Conservation (phyloP, 2,888 invertebrate genomes). For the Acleris sparsana region DNA sequence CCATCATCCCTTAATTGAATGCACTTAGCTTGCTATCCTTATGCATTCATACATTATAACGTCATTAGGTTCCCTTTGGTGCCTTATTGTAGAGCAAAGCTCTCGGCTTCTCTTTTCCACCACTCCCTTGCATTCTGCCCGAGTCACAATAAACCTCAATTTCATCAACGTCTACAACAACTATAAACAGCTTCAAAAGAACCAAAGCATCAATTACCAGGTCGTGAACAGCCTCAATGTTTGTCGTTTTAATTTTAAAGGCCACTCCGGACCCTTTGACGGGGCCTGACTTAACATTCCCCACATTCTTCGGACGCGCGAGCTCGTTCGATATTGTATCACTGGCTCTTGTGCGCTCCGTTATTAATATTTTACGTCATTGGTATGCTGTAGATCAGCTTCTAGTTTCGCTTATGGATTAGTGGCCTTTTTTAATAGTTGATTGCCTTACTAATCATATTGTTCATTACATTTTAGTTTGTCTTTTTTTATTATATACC, state of each 20-base stretch:
- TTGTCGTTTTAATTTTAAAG: constrained; percentile 78
- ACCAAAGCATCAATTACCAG: constrained; percentile 66
- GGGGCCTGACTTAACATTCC: constrained; percentile 72
- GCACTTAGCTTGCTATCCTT: too few relatives aligned
- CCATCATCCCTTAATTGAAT: too few relatives aligned
- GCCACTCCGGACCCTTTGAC: constrained; percentile 72
- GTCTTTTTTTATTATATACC: too few relatives aligned
- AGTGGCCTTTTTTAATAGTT: neutral
- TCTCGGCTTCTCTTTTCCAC: neutral
- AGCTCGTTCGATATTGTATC: constrained; percentile 51
- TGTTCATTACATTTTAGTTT: neutral
- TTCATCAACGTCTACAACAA: constrained; percentile 18
- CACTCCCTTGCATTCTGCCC: neutral
- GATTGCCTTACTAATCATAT: neutral
- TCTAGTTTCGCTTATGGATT: constrained; percentile 1
- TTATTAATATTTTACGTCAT: constrained; percentile 13
- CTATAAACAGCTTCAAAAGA: constrained; percentile 41
- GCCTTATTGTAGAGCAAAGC: neutral
- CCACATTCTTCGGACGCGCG: constrained; percentile 67
- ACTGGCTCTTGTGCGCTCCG: constrained; percentile 47
- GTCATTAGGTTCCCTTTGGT: neutral
- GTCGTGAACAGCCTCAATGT: constrained; percentile 58
- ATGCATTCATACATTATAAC: too few relatives aligned
- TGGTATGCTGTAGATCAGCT: constrained; percentile 42
- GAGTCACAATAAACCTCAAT: constrained; percentile 20